Conservation (phyloP, 2,113 vertebrate species). For the Romanogobio albipinnatus region DNA sequence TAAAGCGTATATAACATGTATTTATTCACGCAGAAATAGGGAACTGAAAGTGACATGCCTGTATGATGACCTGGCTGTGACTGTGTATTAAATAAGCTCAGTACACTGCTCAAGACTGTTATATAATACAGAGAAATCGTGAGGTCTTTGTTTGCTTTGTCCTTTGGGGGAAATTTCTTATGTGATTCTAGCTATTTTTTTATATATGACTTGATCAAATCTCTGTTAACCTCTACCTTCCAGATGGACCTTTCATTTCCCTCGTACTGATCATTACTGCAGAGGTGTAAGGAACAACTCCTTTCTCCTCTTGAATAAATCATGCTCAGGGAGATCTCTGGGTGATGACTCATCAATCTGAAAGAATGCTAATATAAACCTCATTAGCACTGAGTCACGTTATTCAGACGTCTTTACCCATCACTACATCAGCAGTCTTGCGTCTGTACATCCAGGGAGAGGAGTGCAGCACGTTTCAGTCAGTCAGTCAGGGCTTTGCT, state of each 20-base stretch:
- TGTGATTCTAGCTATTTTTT: background rate
- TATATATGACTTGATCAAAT: background rate
- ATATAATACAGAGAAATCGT: background rate
- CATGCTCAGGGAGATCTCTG: slow-evolving; percentile 8
- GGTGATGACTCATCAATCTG: background rate
- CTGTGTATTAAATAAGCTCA: slow-evolving; percentile 2
- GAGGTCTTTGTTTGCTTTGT: background rate
- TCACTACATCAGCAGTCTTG: background rate
- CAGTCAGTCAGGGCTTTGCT: background rate
- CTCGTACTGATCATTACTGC: background rate
- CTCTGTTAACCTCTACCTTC: background rate
- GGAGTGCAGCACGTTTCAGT: background rate
- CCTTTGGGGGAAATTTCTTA: background rate
- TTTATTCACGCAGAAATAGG: slow-evolving; percentile 6
- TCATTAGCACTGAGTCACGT: background rate
- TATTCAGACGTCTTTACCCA: background rate
- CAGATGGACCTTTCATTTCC: background rate
- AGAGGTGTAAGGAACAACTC: slow-evolving; percentile 2
- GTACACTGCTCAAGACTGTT: background rate
- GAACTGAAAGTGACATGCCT: background rate
- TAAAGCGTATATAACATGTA: background rate
- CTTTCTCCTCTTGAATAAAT: slow-evolving; percentile 19
- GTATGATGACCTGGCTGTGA: background rate
- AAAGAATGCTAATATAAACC: slow-evolving; percentile 17
- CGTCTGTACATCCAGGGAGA: slow-evolving; percentile 16